phyloP scores from a whole-genome alignment of 2,797 vertebrate genomes.

The Xenops minutus region DNA sequence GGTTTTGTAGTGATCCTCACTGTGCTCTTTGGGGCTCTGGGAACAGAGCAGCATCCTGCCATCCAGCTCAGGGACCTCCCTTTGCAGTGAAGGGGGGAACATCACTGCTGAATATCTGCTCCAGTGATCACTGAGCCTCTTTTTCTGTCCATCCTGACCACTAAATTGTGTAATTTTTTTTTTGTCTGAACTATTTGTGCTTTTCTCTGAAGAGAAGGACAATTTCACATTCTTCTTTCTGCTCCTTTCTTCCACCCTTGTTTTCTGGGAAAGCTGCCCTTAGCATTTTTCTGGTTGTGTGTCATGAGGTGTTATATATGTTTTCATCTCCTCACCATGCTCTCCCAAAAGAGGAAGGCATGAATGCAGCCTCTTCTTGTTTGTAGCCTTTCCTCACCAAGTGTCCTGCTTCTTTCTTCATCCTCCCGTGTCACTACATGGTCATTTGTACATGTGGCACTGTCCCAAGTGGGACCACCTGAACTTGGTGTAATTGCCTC shows the following conservation, averaged over 20 bases:
- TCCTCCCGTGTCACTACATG: not conserved
- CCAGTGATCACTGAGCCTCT: not conserved
- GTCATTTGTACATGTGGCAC: not conserved
- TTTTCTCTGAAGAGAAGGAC: not conserved
- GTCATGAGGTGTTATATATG: not conserved
- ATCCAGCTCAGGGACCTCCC: not conserved
- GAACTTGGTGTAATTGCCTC: not conserved
- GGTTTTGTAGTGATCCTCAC: not conserved
- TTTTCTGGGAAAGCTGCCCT: not conserved
- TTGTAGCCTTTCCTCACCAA: not conserved
- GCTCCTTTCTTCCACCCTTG: not conserved
- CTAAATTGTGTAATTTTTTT: not conserved
- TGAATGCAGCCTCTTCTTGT: not conserved
- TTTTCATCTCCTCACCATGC: not conserved
- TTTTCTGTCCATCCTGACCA: not conserved
- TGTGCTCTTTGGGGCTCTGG: not conserved
- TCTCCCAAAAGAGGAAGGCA: not conserved
- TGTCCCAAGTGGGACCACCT: too few relatives aligned
- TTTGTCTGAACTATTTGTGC: not conserved
- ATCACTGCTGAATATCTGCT: not conserved
- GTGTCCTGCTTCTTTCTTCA: fast-evolving
- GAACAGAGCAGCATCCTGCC: not conserved
- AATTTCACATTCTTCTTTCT: not conserved
- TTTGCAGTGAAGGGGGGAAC: not conserved
- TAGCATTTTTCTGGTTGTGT: not conserved